These are phyloP conservation scores for Tupiocoris notatus DNA, from an alignment of 2,888 invertebrate genomes.

Conservation along the genomic window DNA sequence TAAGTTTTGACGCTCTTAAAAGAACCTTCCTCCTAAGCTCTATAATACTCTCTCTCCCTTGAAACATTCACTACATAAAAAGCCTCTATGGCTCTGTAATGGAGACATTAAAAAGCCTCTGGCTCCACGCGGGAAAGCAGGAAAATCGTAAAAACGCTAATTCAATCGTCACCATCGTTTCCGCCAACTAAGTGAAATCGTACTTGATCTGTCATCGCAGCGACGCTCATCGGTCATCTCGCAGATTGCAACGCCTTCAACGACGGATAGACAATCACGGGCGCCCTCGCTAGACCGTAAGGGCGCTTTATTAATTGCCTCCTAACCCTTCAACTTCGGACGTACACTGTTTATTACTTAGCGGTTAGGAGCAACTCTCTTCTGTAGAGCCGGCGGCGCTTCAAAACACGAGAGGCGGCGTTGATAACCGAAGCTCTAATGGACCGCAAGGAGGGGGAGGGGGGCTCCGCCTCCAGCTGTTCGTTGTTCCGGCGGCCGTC, in stretches of 20 bases:
- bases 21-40: too few species aligned
- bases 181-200: too few species aligned
- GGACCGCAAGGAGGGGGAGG: not conserved
- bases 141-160: too few species aligned
- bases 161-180: too few species aligned
- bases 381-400: slow-evolving; percentile 37
- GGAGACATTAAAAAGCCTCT: too few species aligned
- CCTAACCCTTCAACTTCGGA: slow-evolving; percentile 39
- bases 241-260: too few species aligned
- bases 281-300: not conserved
- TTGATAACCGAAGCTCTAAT: slow-evolving; percentile 37
- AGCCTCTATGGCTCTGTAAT: too few species aligned
- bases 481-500: slow-evolving; percentile 1
- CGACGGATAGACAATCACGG: not conserved
- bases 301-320: slow-evolving; percentile 34
- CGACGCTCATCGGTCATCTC: not conserved
- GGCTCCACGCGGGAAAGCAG: too few species aligned
- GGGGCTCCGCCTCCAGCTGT: not conserved
- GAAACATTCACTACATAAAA: too few species aligned
- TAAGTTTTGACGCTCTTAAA: too few species aligned
- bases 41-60: too few species aligned
- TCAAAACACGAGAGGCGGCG: slow-evolving; percentile 28
- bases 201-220: too few species aligned
- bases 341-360: slow-evolving; percentile 47
- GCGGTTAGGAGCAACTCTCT: slow-evolving; percentile 36